phyloP scores from a whole-genome alignment of 2,888 invertebrate genomes.

The Xestia rhomboidea region DNA sequence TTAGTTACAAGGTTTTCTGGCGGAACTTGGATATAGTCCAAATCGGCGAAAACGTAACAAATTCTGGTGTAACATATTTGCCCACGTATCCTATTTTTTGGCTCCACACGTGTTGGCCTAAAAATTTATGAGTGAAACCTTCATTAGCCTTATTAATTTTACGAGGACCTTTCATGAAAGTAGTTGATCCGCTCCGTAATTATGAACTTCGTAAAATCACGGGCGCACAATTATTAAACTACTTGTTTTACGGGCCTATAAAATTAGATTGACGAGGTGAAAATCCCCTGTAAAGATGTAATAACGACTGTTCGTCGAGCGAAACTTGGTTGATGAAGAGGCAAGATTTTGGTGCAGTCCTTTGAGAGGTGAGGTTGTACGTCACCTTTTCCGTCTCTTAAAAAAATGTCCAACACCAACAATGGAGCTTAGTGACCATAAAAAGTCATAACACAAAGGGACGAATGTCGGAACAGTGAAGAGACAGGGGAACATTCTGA shows the following conservation, averaged over 20 bases:
- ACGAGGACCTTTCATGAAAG: conserved; percentile 21
- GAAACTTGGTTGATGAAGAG: conserved; percentile 29
- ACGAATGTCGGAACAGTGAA: conserved; percentile 59
- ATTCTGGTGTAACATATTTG: conserved; percentile 27
- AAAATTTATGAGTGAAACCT: conserved; percentile 16
- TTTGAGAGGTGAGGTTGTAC: background rate
- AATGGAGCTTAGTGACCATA: conserved; percentile 63
- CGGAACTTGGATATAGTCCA: conserved; percentile 59
- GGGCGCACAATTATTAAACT: conserved; percentile 36
- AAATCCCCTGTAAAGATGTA: conserved; percentile 22
- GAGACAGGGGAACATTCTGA: conserved; percentile 64
- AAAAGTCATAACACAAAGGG: conserved; percentile 59
- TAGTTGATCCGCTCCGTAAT: conserved; percentile 26
- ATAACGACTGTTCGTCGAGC: conserved; percentile 26
- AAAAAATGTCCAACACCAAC: conserved; percentile 34
- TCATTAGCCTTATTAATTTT: conserved; percentile 54
- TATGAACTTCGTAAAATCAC: conserved; percentile 48
- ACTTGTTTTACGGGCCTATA: conserved; percentile 35
- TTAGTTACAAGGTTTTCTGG: conserved; percentile 43
- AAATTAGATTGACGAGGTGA: conserved; percentile 43
- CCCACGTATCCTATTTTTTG: conserved; percentile 24
- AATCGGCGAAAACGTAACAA: conserved; percentile 42
- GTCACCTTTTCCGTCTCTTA: conserved; percentile 9
- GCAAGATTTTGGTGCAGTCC: background rate
- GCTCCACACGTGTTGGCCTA: background rate